A percentile compares a stretch with the other conserved stretches of the same genome.
Evolutionary conservation across 1,140 invertebrate species (phyloP).

Genomic region (Campoletis sonorensis): DNA sequence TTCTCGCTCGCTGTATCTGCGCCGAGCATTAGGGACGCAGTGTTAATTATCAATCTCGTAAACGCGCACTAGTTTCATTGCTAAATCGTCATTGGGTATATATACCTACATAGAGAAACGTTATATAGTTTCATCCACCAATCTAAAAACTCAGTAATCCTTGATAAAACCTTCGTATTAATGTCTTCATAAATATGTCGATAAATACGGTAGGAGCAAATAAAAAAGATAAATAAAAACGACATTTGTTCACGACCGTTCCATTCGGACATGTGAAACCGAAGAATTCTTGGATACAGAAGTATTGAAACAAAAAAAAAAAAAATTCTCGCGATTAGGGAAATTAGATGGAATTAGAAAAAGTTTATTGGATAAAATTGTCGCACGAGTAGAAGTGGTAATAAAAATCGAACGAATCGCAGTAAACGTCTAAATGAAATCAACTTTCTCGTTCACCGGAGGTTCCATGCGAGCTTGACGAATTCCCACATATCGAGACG

Average conservation of each 20-base stretch:
- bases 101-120: background rate
- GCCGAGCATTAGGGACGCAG: background rate
- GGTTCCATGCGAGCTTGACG: background rate
- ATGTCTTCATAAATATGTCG: background rate
- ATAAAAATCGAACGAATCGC: background rate
- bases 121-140: background rate
- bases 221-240: background rate
- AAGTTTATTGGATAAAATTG: too few relatives aligned
- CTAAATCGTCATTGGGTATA: background rate
- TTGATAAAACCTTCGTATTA: background rate
- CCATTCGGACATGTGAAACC: too few relatives aligned
- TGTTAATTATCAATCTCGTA: slow-evolving; percentile 57
- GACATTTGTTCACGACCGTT: background rate
- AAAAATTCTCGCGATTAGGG: too few relatives aligned
- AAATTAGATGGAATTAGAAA: too few relatives aligned
- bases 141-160: background rate
- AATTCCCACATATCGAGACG: slow-evolving; percentile 14
- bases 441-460: background rate
- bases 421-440: background rate
- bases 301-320: too few relatives aligned
- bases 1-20: too few relatives aligned
- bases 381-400: too few relatives aligned
- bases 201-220: background rate
- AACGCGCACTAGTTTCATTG: slow-evolving; percentile 41
- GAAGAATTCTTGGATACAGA: too few relatives aligned